Conservation (phyloP, 2,888 invertebrate species). For the Machimus atricapillus region DNA sequence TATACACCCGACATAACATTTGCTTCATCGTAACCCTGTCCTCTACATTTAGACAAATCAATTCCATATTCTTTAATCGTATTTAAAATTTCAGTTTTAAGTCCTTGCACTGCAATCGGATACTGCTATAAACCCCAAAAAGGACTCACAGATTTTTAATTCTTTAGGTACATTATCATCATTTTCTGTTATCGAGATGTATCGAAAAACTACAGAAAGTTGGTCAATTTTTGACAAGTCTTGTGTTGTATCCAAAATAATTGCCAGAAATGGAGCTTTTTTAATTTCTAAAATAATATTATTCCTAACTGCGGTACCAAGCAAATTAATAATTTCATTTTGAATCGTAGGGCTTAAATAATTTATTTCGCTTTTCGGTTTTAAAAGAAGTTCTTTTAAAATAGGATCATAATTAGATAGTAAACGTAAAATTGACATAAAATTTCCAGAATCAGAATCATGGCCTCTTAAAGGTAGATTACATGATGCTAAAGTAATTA, state of each 20-base stretch:
- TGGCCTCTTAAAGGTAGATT: too few relatives aligned
- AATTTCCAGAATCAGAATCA: too few relatives aligned
- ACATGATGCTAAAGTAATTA: too few relatives aligned
- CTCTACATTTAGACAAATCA: slow-evolving; percentile 24
- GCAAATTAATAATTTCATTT: too few relatives aligned
- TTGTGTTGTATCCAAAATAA: neutral
- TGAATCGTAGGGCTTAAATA: too few relatives aligned
- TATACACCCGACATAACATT: slow-evolving; percentile 19
- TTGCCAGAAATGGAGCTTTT: too few relatives aligned
- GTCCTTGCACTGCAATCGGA: neutral
- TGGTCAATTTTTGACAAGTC: slow-evolving; percentile 22
- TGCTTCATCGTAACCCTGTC: slow-evolving; percentile 7
- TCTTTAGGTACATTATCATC: neutral
- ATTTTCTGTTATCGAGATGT: neutral
- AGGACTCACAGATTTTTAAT: slow-evolving; percentile 19
- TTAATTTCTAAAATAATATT: too few relatives aligned
- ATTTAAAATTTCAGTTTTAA: neutral
- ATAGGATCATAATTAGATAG: too few relatives aligned
- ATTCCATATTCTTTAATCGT: neutral
- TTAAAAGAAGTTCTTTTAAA: too few relatives aligned
- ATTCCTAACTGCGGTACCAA: too few relatives aligned
- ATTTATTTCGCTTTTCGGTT: too few relatives aligned
- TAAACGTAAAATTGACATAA: too few relatives aligned
- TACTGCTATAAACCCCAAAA: neutral
- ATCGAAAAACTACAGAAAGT: slow-evolving; percentile 8